Base-by-base conservation (phyloP, 2,113 vertebrate genomes). In the Pseudorhombus dupliciocellatus region DNA sequence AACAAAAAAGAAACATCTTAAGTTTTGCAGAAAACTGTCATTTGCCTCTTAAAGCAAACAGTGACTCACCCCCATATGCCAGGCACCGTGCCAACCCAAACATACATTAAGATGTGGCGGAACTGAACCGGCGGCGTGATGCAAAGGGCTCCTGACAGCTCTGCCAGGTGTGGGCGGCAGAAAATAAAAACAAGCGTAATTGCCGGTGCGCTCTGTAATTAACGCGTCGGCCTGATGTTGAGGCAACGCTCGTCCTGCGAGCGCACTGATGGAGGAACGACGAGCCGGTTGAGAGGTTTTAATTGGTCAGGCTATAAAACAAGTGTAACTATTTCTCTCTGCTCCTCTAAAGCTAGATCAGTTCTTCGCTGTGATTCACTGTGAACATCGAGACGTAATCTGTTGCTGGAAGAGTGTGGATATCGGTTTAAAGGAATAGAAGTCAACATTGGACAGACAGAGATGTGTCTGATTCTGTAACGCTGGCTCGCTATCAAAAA, bases 131-230 rank as follows among this genome's bases (percentile, higher is more conserved):
- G 42, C 4, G 0, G 52, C 31, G n/a, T 80, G 84, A 84, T 83
- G 73, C 56, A 62, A 54, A 84, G 51, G 46, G 68, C 71, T 78
- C 50, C 54, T 87, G 83, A 88, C 54, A 16, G 44, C 65, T 77
- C 55, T 57, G 40, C 52, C 87, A 89, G 82, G 87, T 89, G 90
- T 80, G 73, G 55, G 50, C 60, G 61, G 50, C 30, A 71, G 76
- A 74, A 57, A 59, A 31, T 7, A 67, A 84, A 87, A 88, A 70
- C 42, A 70, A 12, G 69, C 52, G 61, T 80, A 81, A 88, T 82
- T 78, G 74, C 77, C 71, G 28, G 60, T 71, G 70, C 52, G 20
- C 80, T 81, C 77, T 88, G 64, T 87, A 88, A 91, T 92, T 88
- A 89, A 31, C 51, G 59, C 24, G 80, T 80, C 84, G 80, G 73